Evolutionary conservation across 2,888 invertebrate genomes (phyloP).

Genomic region (Alcis repandata): DNA sequence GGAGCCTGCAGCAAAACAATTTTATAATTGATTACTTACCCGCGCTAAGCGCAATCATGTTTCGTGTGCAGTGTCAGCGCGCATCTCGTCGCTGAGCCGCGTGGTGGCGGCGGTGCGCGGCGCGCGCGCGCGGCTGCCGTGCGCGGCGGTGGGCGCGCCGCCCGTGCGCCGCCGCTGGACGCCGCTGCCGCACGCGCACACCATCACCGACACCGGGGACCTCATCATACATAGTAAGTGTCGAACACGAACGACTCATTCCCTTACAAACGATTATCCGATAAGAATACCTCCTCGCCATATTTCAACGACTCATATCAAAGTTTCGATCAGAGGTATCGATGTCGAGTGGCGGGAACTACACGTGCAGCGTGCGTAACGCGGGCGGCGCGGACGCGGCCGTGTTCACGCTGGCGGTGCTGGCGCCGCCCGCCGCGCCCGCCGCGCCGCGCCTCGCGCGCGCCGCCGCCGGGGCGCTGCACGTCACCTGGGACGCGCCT

Average conservation of each 20-base stretch:
- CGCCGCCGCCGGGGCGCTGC: conserved; percentile 82
- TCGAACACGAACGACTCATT: too few relatives aligned
- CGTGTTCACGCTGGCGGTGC: conserved; percentile 78
- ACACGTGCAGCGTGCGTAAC: conserved; percentile 92
- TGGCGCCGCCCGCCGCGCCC: conserved; percentile 81
- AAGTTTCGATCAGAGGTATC: conserved; percentile 85
- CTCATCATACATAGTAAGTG: conserved; percentile 88
- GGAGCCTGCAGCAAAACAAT: too few relatives aligned
- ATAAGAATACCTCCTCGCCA: neutral
- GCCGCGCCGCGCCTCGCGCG: conserved; percentile 88
- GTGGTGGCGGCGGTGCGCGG: conserved; percentile 88
- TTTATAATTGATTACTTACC: too few relatives aligned
- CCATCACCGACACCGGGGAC: conserved; percentile 86
- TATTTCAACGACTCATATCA: neutral
- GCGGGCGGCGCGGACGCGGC: conserved; percentile 92
- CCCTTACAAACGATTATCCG: too few relatives aligned
- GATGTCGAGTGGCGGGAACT: conserved; percentile 89
- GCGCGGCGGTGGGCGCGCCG: conserved; percentile 88
- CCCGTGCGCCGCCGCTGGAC: conserved; percentile 89
- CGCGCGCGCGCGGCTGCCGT: conserved; percentile 88
- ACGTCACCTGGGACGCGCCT: conserved; percentile 88
- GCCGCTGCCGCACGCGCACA: conserved; percentile 83
- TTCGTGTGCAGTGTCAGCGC: conserved; percentile 88
- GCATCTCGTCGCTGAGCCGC: conserved; percentile 92
- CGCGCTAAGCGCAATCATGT: too few relatives aligned